phyloP scores from a whole-genome alignment of 2,888 invertebrate species.

The Melangyna quadrimaculata region DNA sequence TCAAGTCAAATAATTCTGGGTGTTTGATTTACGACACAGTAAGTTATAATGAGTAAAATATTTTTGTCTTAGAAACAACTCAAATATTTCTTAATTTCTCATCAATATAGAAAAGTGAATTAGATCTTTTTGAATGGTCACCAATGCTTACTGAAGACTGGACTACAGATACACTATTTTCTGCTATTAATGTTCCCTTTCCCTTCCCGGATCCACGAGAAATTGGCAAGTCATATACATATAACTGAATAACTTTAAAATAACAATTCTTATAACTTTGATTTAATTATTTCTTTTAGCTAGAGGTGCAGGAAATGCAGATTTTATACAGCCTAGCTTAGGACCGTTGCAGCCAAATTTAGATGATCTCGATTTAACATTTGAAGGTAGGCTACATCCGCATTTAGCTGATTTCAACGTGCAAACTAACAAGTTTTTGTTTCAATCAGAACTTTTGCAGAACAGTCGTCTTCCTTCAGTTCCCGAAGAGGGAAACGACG shows the following conservation, averaged over 20 bases:
- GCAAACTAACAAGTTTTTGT: neutral
- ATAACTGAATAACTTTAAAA: neutral
- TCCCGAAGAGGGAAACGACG: conserved; percentile 84
- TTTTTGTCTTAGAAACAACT: neutral
- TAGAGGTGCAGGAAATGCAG: conserved; percentile 92
- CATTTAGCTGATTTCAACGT: neutral
- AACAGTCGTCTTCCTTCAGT: conserved; percentile 83
- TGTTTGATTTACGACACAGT: conserved; percentile 88
- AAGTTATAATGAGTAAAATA: conserved; percentile 75
- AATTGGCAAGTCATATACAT: conserved; percentile 89
- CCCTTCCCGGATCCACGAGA: conserved; percentile 98
- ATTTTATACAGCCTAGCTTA: conserved; percentile 99
- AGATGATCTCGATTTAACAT: conserved; percentile 93
- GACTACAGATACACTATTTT: conserved; percentile 95
- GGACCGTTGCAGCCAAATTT: conserved; percentile 98
- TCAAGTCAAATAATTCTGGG: conserved; percentile 88
- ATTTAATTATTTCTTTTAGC: conserved; percentile 72
- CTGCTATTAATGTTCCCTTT: conserved; percentile 91
- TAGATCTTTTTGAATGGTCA: conserved; percentile 81
- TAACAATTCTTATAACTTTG: neutral
- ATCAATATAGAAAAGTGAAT: conserved; percentile 79
- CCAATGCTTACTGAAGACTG: conserved; percentile 80
- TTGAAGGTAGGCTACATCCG: conserved; percentile 84
- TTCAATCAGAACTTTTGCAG: conserved; percentile 77
- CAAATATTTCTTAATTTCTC: neutral